phyloP scores from a whole-genome alignment of 2,888 invertebrate genomes.

The Steinernema hermaphroditum region DNA sequence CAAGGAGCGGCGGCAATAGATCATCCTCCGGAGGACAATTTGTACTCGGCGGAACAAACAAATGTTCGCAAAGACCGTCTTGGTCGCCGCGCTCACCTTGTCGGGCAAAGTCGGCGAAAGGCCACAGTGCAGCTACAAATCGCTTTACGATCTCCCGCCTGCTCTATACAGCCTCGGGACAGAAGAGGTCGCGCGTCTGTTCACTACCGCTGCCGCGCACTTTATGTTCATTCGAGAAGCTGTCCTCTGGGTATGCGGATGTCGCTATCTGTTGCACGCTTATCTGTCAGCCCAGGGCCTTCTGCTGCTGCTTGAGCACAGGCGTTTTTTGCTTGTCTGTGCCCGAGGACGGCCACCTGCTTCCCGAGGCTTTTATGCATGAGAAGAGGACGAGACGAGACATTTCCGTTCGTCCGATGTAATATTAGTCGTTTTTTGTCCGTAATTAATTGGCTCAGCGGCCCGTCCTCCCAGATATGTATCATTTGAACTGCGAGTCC shows the following conservation, averaged over 20 bases:
- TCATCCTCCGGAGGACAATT: slow-evolving; percentile 26
- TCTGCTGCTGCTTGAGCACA: neutral
- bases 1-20: slow-evolving; percentile 20
- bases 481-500: neutral
- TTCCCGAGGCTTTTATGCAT: slow-evolving; percentile 28
- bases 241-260: neutral
- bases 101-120: slow-evolving; percentile 20
- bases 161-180: slow-evolving; percentile 15
- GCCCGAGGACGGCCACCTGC: slow-evolving; percentile 22
- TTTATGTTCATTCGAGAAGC: slow-evolving; percentile 1
- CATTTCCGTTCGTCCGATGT: slow-evolving; percentile 14
- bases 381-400: neutral
- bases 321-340: neutral
- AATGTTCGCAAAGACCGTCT: neutral
- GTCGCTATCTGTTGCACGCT: slow-evolving; percentile 15
- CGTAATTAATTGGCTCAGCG: slow-evolving; percentile 24
- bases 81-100: neutral
- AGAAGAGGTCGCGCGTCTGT: slow-evolving; percentile 22
- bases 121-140: slow-evolving; percentile 21
- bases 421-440: slow-evolving; percentile 1
- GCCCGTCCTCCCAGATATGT: neutral
- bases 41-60: slow-evolving; percentile 22
- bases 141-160: slow-evolving; percentile 28
- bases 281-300: slow-evolving; percentile 14
- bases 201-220: neutral